phyloP scores from a whole-genome alignment of 2,888 invertebrate genomes.

The Agonum fuliginosum region DNA sequence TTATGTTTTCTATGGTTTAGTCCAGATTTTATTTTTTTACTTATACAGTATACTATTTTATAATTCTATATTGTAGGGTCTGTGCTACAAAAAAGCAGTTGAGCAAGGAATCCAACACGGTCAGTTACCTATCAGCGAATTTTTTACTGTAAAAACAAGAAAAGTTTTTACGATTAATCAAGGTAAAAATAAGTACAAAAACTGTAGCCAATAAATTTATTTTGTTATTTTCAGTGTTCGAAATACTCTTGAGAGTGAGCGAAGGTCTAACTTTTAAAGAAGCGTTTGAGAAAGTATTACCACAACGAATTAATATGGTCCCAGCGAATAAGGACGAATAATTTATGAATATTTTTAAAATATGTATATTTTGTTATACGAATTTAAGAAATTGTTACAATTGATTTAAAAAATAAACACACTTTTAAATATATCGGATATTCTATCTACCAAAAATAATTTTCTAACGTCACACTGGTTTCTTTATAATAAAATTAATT shows the following conservation, averaged over 20 bases:
- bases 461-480: slow-evolving; percentile 43
- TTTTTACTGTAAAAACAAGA: slow-evolving; percentile 92
- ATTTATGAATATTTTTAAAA: slow-evolving; percentile 16
- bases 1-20: too few species aligned
- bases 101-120: slow-evolving; percentile 87
- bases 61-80: slow-evolving; percentile 77
- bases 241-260: slow-evolving; percentile 85
- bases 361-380: slow-evolving; percentile 56
- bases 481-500: slow-evolving; percentile 48
- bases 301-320: slow-evolving; percentile 77
- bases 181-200: slow-evolving; percentile 75
- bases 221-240: slow-evolving; percentile 81
- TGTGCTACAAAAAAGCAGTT: slow-evolving; percentile 88
- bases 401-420: slow-evolving; percentile 56
- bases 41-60: background rate
- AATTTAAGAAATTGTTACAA: slow-evolving; percentile 56
- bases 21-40: too few species aligned
- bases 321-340: slow-evolving; percentile 49
- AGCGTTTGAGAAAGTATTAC: slow-evolving; percentile 84
- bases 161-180: slow-evolving; percentile 97
- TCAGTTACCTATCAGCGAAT: slow-evolving; percentile 91
- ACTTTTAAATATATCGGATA: slow-evolving; percentile 39
- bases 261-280: slow-evolving; percentile 88
- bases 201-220: background rate
- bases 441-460: slow-evolving; percentile 40